Conservation (phyloP, 2,113 vertebrate genomes). For the Neogale vison region DNA sequence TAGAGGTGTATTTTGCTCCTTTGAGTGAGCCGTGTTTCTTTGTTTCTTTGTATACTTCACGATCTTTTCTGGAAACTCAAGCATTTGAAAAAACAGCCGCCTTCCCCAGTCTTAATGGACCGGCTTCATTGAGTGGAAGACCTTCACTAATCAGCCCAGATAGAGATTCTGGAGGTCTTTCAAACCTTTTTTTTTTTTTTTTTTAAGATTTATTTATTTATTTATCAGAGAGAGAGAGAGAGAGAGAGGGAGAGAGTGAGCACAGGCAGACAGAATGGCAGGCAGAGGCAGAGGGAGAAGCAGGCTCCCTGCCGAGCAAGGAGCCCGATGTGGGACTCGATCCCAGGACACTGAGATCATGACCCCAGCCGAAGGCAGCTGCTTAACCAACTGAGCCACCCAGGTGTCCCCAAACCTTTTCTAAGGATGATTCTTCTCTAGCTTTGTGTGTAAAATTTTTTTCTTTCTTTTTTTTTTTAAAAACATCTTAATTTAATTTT, state of each 20-base stretch:
- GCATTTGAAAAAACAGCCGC: neutral
- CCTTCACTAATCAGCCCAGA: neutral
- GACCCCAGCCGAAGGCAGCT: no score
- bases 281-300: no score
- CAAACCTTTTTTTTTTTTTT: neutral
- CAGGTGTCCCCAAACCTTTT: neutral
- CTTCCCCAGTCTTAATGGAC: neutral
- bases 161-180: neutral
- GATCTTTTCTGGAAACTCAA: neutral
- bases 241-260: no score
- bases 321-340: no score
- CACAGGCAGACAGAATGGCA: no score
- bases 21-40: neutral
- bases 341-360: no score
- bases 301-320: no score
- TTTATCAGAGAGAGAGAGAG: no score
- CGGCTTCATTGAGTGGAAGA: neutral
- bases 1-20: neutral
- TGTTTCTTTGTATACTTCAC: neutral
- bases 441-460: neutral
- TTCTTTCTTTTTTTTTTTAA: no score
- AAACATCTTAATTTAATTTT: no score
- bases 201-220: no score
- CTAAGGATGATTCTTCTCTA: neutral
- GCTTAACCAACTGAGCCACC: no score